Conservation (phyloP, 2,888 invertebrate species). For the Mystacides longicornis region DNA sequence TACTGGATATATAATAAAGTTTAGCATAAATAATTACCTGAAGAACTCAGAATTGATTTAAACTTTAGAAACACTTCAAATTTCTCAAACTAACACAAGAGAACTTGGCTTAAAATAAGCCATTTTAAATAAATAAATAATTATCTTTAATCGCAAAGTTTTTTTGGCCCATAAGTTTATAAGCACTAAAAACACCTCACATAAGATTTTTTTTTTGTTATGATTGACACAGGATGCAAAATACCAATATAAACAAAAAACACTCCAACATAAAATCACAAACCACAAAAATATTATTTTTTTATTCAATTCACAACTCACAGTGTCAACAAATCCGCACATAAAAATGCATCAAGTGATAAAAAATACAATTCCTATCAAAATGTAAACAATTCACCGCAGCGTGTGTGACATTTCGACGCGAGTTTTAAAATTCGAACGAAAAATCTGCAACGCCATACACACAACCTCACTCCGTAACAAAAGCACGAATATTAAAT, state of each 20-base stretch:
- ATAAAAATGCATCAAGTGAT: no score
- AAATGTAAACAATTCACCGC: not conserved
- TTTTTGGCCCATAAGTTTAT: no score
- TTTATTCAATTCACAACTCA: not conserved
- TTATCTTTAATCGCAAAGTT: no score
- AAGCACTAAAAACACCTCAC: no score
- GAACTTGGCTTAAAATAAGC: no score
- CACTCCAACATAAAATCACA: not conserved
- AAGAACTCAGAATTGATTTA: no score
- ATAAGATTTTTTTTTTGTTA: not conserved
- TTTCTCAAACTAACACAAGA: no score
- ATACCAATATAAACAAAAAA: not conserved
- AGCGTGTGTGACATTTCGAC: not conserved
- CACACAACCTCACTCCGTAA: not conserved
- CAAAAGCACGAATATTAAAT: not conserved
- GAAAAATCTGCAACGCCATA: slow-evolving; percentile 3
- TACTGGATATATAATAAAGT: no score
- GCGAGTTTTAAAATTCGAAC: not conserved
- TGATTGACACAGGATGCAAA: not conserved
- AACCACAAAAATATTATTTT: not conserved
- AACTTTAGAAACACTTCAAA: no score
- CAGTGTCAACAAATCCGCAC: not conserved
- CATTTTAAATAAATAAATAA: no score
- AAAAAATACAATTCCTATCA: not conserved
- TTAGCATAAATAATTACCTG: no score